Base-by-base conservation (phyloP, 2,888 invertebrate species). In the Litoditis marina region DNA sequence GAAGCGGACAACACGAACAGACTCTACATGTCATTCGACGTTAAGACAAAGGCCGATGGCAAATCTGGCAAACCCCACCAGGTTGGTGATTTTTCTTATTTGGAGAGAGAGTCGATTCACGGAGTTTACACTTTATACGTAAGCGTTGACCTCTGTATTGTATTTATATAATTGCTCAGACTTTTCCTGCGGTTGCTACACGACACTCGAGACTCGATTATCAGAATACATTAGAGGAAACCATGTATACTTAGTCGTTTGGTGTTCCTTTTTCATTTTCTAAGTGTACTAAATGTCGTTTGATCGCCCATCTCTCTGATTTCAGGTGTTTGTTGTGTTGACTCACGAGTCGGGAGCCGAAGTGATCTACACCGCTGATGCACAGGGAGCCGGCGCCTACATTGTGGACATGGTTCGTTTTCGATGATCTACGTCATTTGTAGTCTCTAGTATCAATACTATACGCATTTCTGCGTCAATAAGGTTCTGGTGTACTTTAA, bases 341-440 rank as follows among this genome's bases (percentile, higher is more conserved):
- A 88, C 88, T 42, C 88, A 90, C 75, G 79, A 83, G 54, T 87
- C 87, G 0, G 86, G 87, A n/a, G 88, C 89, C 66, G 96, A 96
- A 86, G 90, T 93, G 53, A 89, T 94, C 78, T 95, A 92, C 84
- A 91, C 96, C 4, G 92, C 94, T 0, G 94, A 95, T 83, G 89
- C 90, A 2, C 78, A 66, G 61, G 57, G 65, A 39, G 52, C 39
- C 5, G 78, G 59, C 52, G 74, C 71, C 30, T 94, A 95, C 84
- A 92, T 91, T 85, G 90, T 94, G 71, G 94, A 94, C 82, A 88
- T 96, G 88, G 91, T 91, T 79, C 84, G 87, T 74, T 50, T 55
- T 13, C 31, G n/a, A n/a, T n/a, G n/a, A n/a, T n/a, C n/a, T n/a
- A n/a, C n/a, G n/a, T n/a, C n/a, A n/a, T n/a, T n/a, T n/a, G n/a